phyloP scores from a whole-genome alignment of 2,113 vertebrate genomes.

The Salvelinus fontinalis region DNA sequence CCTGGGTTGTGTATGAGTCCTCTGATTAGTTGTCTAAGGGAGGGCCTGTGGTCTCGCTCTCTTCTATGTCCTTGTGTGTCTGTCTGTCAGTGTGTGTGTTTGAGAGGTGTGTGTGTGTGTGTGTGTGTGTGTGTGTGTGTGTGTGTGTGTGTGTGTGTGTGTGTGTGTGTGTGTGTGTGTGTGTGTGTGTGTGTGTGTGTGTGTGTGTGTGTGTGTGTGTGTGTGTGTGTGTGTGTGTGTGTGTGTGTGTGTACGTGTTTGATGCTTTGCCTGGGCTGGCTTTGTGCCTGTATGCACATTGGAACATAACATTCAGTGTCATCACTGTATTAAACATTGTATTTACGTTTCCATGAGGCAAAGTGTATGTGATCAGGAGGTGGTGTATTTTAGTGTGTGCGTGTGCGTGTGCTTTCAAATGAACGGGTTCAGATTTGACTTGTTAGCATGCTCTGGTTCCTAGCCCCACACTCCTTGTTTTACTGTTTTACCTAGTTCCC shows the following conservation, averaged over 20 bases:
- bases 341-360: constrained; percentile 46
- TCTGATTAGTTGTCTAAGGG: not conserved
- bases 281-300: constrained; percentile 21
- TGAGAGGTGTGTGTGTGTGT: not conserved
- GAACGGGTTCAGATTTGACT: constrained; percentile 30
- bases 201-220: constrained; percentile 2
- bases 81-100: not conserved
- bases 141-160: constrained; percentile 10
- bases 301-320: constrained; percentile 15
- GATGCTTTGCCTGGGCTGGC: constrained; percentile 22
- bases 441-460: constrained; percentile 53
- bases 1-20: not conserved
- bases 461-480: constrained; percentile 9
- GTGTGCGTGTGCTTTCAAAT: not conserved
- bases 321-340: constrained; percentile 36
- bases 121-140: not conserved
- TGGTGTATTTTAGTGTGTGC: constrained; percentile 30
- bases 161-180: not conserved
- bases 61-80: not conserved
- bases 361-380: constrained; percentile 34
- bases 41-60: not conserved
- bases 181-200: too few species aligned
- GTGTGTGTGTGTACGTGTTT: constrained; percentile 2
- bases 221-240: not conserved
- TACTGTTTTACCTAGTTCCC: not conserved